Evolutionary conservation across 2,888 invertebrate genomes (phyloP), one percentile per base, ranked within the genome.

Genomic region (Cheiracanthium punctorium): DNA sequence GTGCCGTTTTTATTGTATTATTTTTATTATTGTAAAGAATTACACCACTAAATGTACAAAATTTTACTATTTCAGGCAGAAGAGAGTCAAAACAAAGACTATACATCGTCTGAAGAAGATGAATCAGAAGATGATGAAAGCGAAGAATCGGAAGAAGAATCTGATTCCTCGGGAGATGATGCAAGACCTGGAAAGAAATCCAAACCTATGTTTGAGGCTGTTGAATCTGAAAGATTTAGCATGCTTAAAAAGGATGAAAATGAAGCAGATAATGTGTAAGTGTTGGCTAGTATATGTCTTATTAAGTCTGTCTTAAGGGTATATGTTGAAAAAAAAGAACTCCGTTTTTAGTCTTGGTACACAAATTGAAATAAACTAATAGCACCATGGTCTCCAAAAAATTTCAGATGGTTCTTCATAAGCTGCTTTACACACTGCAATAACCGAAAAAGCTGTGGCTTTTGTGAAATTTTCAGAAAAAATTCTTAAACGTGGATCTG

Each of bases 211-310:
- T 70, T 84, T 30, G 33, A 77, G 24, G 79, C 84, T 12, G 52
- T 84, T 30, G 79, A 79, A 58, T 67, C 79, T 8, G 84, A 84
- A 14, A 48, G 41, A 28, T 84, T 84, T 58, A 73, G 73, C 17
- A 43, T 84, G 41, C 32, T 84, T 0, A 52, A 79, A 0, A 84
- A 79, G 43, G 70, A 74, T 10, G 28, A 84, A 20, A 64, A 82
- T 33, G 71, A 79, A 41, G 37, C 37, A 7, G 84, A 84, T 20
- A 52, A 37, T n/a, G 20, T 58, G 84, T 84, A 74, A n/a, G n/a
- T n/a, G n/a, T n/a, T n/a, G n/a, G n/a, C n/a, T n/a, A n/a, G n/a
- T n/a, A n/a, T n/a, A n/a, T n/a, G n/a, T n/a, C n/a, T n/a, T n/a
- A n/a, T n/a, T n/a, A n/a, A n/a, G n/a, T n/a, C n/a, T n/a, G n/a